These are phyloP conservation scores for Cichlasoma orientale DNA, from an alignment of 2,797 vertebrate species.

Conservation along the genomic window DNA sequence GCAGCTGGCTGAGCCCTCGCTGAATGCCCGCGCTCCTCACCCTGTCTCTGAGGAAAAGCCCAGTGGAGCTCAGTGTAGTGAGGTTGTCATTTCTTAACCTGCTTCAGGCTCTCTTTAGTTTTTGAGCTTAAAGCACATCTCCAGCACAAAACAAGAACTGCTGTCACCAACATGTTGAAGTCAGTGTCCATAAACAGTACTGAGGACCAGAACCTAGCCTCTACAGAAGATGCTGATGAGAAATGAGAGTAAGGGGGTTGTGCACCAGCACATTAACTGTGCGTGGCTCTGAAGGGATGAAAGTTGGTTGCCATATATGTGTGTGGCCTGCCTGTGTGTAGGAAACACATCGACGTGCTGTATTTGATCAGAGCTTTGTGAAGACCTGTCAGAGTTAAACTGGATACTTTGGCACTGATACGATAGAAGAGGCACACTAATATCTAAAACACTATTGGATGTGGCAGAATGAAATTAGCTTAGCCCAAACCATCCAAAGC, in stretches of 20 bases:
- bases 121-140: too few relatives aligned
- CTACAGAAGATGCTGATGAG: neutral
- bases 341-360: neutral
- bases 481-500: too few relatives aligned
- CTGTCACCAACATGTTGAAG: neutral
- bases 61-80: too few relatives aligned
- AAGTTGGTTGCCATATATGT: neutral
- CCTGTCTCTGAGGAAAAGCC: neutral
- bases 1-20: neutral
- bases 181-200: neutral
- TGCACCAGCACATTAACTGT: neutral
- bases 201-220: neutral
- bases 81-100: too few relatives aligned
- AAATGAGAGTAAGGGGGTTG: neutral
- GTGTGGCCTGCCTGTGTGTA: too few relatives aligned
- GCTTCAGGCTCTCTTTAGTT: too few relatives aligned
- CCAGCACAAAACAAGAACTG: too few relatives aligned
- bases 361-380: neutral
- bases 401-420: neutral
- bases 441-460: neutral
- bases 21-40: neutral
- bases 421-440: neutral
- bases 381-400: neutral
- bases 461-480: neutral
- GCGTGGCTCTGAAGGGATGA: fast-evolving